Conservation (phyloP, 2,888 invertebrate genomes). For the Sinodicranocentrus sp. region DNA sequence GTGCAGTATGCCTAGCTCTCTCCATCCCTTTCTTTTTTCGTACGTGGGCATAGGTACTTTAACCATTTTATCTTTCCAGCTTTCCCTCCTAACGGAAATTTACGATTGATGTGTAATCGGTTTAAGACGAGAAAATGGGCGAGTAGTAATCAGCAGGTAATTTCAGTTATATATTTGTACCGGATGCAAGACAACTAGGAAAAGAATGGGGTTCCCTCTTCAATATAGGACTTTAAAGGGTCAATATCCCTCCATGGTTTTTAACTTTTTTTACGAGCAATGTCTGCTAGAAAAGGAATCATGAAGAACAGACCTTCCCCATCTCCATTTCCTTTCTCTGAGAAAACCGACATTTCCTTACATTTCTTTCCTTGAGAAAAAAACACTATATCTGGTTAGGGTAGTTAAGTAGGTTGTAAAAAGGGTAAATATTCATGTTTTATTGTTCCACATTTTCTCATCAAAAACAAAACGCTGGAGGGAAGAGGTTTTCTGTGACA, state of each 20-base stretch:
- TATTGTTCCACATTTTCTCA: neutral
- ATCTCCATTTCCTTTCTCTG: too few species aligned
- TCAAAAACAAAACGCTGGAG: neutral
- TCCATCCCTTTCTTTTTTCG: neutral
- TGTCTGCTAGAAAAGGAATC: too few species aligned
- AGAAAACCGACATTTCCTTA: too few species aligned
- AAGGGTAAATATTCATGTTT: neutral
- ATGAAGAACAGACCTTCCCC: too few species aligned
- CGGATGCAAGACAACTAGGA: neutral
- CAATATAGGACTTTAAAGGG: too few species aligned
- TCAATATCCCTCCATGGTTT: too few species aligned
- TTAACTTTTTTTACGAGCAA: too few species aligned
- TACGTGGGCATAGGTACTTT: neutral
- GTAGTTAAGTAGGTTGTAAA: neutral
- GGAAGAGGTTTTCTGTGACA: neutral
- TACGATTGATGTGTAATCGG: conserved; percentile 55
- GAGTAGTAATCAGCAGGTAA: conserved; percentile 55
- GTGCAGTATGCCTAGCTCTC: neutral
- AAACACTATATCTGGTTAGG: too few species aligned
- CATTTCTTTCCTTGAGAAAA: too few species aligned
- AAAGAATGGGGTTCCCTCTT: neutral
- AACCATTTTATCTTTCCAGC: conserved; percentile 2
- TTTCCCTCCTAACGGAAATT: conserved; percentile 21
- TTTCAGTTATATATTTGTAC: conserved; percentile 24
- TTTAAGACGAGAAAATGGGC: conserved; percentile 52